A percentile compares a stretch with the other conserved stretches of the same genome.
These are phyloP conservation scores for Chymomyza amoena DNA, from an alignment of 2,888 invertebrate genomes.

Conservation along the genomic window DNA sequence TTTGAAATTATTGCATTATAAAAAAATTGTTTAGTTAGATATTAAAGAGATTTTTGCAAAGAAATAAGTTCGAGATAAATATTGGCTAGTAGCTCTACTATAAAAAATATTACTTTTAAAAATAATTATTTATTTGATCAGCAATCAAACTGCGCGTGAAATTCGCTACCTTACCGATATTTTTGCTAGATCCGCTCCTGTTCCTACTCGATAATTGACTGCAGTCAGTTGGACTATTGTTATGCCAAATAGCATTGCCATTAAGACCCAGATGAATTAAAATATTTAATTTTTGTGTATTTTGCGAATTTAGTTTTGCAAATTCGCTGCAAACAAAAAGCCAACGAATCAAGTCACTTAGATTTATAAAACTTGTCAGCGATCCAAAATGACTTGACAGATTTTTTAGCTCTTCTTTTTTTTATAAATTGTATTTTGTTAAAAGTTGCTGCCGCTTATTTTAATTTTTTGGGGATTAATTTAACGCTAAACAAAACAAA, in stretches of 20 bases:
- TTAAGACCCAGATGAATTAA: background rate
- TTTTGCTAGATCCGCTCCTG: too few relatives aligned
- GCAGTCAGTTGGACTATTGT: background rate
- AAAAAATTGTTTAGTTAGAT: too few relatives aligned
- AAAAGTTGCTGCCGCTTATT: conserved; percentile 50
- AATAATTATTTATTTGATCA: too few relatives aligned
- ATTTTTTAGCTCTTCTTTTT: conserved; percentile 16
- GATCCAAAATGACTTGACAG: conserved; percentile 50
- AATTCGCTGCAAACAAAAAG: conserved; percentile 57
- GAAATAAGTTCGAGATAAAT: too few relatives aligned
- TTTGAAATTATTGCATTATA: too few relatives aligned
- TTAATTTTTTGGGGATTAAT: conserved; percentile 54
- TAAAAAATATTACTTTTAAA: too few relatives aligned
- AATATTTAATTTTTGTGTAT: conserved; percentile 9
- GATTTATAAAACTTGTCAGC: conserved; percentile 45
- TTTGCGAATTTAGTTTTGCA: conserved; percentile 34
- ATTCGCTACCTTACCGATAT: too few relatives aligned
- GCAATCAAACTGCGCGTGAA: too few relatives aligned
- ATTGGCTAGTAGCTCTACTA: too few relatives aligned
- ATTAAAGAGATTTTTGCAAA: too few relatives aligned
- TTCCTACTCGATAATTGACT: background rate
- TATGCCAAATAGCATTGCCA: background rate
- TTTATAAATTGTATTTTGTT: conserved; percentile 41
- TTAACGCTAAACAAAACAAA: background rate
- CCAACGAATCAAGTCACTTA: conserved; percentile 22